These are phyloP conservation scores for Maconellicoccus hirsutus DNA, from an alignment of 1,140 invertebrate genomes.

Conservation along the genomic window DNA sequence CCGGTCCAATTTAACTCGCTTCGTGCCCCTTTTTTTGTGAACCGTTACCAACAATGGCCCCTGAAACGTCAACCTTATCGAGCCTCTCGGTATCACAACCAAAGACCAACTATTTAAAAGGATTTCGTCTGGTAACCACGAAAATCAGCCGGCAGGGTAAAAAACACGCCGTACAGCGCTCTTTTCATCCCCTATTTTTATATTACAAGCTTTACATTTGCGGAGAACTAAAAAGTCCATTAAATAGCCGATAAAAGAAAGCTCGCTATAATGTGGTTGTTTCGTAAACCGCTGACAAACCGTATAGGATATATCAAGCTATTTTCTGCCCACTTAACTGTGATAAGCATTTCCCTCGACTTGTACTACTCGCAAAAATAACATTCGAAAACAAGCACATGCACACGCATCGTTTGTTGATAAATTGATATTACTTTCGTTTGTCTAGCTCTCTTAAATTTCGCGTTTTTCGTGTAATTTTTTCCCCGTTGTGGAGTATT, in stretches of 20 bases:
- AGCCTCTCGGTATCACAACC: background rate
- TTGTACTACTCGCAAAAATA: background rate
- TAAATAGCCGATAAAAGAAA: constrained; percentile 9
- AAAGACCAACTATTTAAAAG: background rate
- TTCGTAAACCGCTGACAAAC: background rate
- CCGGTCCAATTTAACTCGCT: background rate
- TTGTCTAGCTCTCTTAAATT: background rate
- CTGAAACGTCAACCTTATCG: background rate
- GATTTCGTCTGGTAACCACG: background rate
- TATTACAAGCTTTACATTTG: constrained; percentile 6
- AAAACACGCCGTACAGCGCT: too few species aligned
- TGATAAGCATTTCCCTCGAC: constrained; percentile 3
- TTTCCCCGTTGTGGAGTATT: too few species aligned
- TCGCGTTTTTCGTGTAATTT: background rate
- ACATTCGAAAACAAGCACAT: background rate
- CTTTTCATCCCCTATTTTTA: too few species aligned
- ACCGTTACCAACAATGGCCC: background rate
- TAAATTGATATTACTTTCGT: constrained; percentile 5
- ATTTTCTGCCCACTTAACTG: constrained; percentile 7
- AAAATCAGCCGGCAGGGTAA: too few species aligned
- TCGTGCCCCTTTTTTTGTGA: background rate
- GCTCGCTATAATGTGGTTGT: constrained; percentile 3
- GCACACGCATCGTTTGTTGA: background rate
- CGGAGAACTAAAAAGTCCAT: background rate
- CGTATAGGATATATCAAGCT: constrained; percentile 8